Evolutionary conservation across 2,113 vertebrate genomes (phyloP).

Genomic region (Sylvia atricapilla): DNA sequence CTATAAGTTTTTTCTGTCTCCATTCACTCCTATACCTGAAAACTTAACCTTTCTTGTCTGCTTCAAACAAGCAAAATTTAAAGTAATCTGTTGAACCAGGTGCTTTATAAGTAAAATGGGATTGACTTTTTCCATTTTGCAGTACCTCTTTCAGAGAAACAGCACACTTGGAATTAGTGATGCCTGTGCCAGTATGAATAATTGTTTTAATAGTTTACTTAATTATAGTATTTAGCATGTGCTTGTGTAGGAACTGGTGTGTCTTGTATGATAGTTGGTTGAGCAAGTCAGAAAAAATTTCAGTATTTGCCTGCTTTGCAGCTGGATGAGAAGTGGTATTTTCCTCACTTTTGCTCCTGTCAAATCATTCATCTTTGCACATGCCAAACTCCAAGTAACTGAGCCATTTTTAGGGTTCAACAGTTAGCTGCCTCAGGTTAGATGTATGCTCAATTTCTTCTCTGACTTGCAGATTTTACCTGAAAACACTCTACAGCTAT

Average conservation of each 20-base stretch:
- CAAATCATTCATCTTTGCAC: background rate
- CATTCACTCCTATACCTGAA: background rate
- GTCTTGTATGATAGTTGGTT: background rate
- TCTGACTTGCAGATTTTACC: background rate
- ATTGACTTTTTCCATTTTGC: background rate
- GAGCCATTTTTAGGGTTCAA: background rate
- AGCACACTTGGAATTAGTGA: background rate
- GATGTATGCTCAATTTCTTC: background rate
- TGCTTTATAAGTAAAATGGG: background rate
- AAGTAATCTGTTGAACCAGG: background rate
- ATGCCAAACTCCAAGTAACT: background rate
- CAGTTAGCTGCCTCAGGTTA: background rate
- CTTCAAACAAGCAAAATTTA: background rate
- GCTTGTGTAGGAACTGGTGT: background rate
- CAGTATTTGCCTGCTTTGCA: background rate
- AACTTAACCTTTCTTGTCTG: background rate
- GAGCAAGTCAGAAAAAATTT: background rate
- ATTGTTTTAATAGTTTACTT: background rate
- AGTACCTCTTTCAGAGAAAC: background rate
- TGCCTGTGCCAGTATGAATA: background rate
- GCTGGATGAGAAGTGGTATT: background rate
- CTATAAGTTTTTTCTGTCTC: background rate
- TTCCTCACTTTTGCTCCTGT: background rate
- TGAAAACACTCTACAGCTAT: background rate
- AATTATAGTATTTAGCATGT: background rate